Conservation (phyloP, 2,113 vertebrate species). For the Mormyrus lacerda region DNA sequence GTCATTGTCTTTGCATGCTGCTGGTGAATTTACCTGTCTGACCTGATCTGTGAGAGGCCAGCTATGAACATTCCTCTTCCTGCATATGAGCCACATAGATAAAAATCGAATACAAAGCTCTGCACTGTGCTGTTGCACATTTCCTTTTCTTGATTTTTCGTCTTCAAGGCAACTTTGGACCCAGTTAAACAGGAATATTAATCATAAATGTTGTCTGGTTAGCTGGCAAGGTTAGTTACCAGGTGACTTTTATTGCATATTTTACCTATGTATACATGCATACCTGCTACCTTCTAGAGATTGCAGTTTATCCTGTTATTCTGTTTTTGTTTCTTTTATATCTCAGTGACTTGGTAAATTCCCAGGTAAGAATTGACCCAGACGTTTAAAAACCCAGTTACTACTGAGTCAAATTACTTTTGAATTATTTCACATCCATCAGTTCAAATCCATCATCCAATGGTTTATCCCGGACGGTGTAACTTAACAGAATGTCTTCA, state of each 20-base stretch:
- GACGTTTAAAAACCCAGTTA: not conserved
- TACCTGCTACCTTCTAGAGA: not conserved
- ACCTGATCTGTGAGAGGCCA: conserved; percentile 18
- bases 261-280: not conserved
- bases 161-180: not conserved
- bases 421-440: not conserved
- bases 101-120: not conserved
- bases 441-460: not conserved
- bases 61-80: not conserved
- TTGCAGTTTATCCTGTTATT: not conserved
- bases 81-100: not conserved
- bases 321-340: not conserved
- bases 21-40: conserved; percentile 24
- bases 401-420: not conserved
- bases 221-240: not conserved
- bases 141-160: not conserved
- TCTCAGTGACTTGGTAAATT: not conserved
- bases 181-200: not conserved
- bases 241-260: not conserved
- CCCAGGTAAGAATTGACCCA: not conserved
- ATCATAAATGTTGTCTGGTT: not conserved
- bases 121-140: not conserved
- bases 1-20: conserved; percentile 12
- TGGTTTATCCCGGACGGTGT: not conserved
- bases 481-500: not conserved